Percentiles rank a stretch among this genome's conserved stretches.
phyloP scores from a whole-genome alignment of 2,888 invertebrate species.

The Monoplex corrugatus region DNA sequence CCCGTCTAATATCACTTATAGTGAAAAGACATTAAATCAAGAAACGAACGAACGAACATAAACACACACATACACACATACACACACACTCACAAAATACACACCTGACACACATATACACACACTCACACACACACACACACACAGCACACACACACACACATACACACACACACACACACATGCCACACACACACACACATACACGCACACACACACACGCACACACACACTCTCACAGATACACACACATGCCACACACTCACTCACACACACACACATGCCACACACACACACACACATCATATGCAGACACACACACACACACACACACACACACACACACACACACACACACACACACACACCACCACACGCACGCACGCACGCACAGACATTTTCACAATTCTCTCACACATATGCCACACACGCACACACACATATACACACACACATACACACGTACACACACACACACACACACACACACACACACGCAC shows the following conservation, averaged over 20 bases:
- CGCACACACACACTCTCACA: not conserved
- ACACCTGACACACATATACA: too few species aligned
- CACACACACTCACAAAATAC: too few species aligned
- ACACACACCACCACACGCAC: not conserved
- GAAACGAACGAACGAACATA: too few species aligned
- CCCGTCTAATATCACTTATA: too few species aligned
- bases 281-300: not conserved
- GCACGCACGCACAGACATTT: not conserved
- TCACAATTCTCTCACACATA: too few species aligned
- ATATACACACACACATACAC: not conserved
- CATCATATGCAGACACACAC: not conserved
- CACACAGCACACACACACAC: too few species aligned
- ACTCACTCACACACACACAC: not conserved
- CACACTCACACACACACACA: too few species aligned
- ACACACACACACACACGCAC: conserved; percentile 7
- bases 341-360: not conserved
- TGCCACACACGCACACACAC: not conserved
- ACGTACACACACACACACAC: not conserved
- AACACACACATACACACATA: too few species aligned
- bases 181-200: too few species aligned
- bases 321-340: not conserved
- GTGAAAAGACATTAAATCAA: too few species aligned
- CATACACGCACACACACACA: not conserved
- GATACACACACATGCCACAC: not conserved
- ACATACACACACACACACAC: too few species aligned